Conservation (phyloP, 1,140 invertebrate genomes). For the Bemisia tabaci region DNA sequence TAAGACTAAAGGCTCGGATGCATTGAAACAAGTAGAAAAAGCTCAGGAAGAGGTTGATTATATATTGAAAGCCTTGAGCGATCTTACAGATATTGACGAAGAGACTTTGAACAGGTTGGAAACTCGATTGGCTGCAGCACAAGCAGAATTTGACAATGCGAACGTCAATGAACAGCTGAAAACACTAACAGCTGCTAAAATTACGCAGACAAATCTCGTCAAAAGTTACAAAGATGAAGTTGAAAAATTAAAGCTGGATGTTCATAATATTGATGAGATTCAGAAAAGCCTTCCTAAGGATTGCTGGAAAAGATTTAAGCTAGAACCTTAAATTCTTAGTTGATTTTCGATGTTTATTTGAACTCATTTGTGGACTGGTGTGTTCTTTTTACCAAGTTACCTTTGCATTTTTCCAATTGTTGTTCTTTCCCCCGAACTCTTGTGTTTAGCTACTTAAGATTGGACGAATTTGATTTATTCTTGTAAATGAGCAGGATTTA, state of each 20-base stretch:
- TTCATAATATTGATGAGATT: constrained; percentile 76
- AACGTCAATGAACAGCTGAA: constrained; percentile 64
- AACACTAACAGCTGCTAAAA: constrained; percentile 52
- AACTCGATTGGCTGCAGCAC: constrained; percentile 51
- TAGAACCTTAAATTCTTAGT: constrained; percentile 15
- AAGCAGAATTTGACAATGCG: constrained; percentile 52
- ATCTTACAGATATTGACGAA: constrained; percentile 57
- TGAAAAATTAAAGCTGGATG: constrained; percentile 53
- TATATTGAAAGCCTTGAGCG: constrained; percentile 65
- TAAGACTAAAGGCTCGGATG: constrained; percentile 61
- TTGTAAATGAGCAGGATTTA: no score
- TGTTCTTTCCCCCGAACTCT: not conserved
- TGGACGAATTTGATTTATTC: not conserved
- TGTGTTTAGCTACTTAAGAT: not conserved
- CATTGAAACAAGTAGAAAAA: constrained; percentile 63
- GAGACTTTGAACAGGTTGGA: constrained; percentile 56
- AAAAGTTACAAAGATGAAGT: constrained; percentile 72
- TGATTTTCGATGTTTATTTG: not conserved
- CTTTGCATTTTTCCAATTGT: not conserved
- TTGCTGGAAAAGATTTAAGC: constrained; percentile 51
- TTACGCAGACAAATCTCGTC: constrained; percentile 54
- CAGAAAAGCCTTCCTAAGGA: constrained; percentile 59
- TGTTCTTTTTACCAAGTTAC: not conserved
- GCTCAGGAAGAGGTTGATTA: constrained; percentile 61
- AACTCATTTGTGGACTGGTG: not conserved